These are phyloP conservation scores for Hemicrepidius hirtus DNA, from an alignment of 2,888 invertebrate genomes.

Conservation along the genomic window DNA sequence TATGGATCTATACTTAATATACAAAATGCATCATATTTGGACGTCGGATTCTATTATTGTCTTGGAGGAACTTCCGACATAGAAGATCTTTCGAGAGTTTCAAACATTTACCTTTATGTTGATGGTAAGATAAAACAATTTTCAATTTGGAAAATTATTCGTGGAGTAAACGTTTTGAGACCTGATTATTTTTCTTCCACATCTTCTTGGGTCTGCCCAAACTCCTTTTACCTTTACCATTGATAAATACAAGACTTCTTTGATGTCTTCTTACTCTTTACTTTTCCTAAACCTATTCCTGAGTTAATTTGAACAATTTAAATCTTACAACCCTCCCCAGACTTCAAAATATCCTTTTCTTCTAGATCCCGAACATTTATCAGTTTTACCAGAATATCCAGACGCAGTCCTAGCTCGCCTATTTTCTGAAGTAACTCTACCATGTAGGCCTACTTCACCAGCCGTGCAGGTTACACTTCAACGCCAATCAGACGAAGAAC, in stretches of 20 bases:
- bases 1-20: conserved; percentile 73
- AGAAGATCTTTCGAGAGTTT: conserved; percentile 66
- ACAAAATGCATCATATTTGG: conserved; percentile 64
- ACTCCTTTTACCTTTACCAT: too few species aligned
- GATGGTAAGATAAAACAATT: conserved; percentile 69
- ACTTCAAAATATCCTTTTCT: too few species aligned
- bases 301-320: too few species aligned
- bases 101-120: conserved; percentile 75
- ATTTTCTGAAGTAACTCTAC: conserved; percentile 72
- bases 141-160: too few species aligned
- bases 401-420: conserved; percentile 68
- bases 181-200: too few species aligned
- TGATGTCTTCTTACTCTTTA: too few species aligned
- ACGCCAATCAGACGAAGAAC: conserved; percentile 63
- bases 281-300: too few species aligned
- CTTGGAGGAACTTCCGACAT: conserved; percentile 67
- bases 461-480: conserved; percentile 73
- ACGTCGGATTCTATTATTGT: conserved; percentile 70
- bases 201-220: too few species aligned
- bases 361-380: conserved; percentile 71
- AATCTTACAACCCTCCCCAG: too few species aligned
- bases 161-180: too few species aligned
- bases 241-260: too few species aligned
- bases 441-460: conserved; percentile 80
- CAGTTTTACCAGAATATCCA: conserved; percentile 67